Evolutionary conservation across 2,888 invertebrate genomes (phyloP), one percentile per base, ranked within the genome.

Genomic region (Cosmorhoe ocellata): DNA sequence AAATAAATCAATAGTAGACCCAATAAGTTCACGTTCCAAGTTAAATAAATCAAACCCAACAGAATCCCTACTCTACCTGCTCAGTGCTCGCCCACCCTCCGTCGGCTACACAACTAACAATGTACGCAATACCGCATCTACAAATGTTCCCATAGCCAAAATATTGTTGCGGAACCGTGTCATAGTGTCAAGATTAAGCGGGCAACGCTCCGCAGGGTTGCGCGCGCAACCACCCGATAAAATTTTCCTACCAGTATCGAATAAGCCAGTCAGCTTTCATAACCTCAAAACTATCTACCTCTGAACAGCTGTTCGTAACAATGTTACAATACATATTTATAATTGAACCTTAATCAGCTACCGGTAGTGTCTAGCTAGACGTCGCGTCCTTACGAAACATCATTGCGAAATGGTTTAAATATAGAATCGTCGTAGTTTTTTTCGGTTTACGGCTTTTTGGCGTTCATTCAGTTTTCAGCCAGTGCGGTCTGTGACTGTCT

Each of bases 391-490:
- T 61, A 73, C 69, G 69, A 67, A 66, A 46, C 66, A 68, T 66
- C 67, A 71, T 87, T 85, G 81, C 84, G 81, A 85, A 87, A 88
- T 83, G 63, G 76, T 84, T 86, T 79, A 86, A 83, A 84, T 76
- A 78, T 89, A 87, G 89, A 84, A 78, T 67, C 61, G 63, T 69
- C 64, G 32, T 53, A 32, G 44, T 75, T 73, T 82, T 83, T 82
- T 81, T 76, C 78, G 69, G 67, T 80, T 81, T 81, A 84, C 84
- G 79, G 68, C 74, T 81, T 80, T 78, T 70, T 73, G 76, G 76
- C 77, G 74, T 80, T 76, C 88, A 86, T 89, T 89, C 88, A 87
- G 84, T 85, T 82, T 86, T 76, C 76, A 68, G 73, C 72, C 73
- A 74, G 79, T 69, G 65, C 65, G 72, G 65, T 64, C 59, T 57